These are phyloP conservation scores for Glossophaga mutica DNA, from an alignment of 2,797 vertebrate species.

Conservation along the genomic window DNA sequence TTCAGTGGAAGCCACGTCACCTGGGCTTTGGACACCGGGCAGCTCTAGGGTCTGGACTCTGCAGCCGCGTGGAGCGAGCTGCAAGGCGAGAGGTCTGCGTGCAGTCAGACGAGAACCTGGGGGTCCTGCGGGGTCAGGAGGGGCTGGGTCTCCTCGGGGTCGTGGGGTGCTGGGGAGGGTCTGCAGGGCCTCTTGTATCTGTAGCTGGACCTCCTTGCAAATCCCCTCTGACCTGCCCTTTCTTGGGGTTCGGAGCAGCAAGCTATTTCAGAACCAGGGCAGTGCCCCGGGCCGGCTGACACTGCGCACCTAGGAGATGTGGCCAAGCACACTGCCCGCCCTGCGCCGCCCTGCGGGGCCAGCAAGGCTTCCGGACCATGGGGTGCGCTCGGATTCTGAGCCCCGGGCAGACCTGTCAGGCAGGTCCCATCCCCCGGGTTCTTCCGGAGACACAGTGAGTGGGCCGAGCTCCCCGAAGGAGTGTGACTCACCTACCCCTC, in stretches of 20 bases:
- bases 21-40: neutral
- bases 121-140: neutral
- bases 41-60: neutral
- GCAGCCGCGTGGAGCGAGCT: neutral
- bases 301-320: neutral
- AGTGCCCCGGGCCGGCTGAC: neutral
- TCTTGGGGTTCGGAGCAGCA: neutral
- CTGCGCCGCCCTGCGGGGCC: neutral
- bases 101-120: neutral
- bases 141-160: neutral
- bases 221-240: neutral
- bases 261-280: neutral
- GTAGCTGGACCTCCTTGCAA: neutral
- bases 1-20: neutral
- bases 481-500: rapidly evolving
- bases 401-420: neutral
- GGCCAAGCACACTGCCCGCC: neutral
- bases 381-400: neutral
- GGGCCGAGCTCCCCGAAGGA: neutral
- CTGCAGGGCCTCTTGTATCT: neutral
- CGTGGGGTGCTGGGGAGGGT: neutral
- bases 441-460: neutral
- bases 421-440: neutral
- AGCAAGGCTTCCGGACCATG: neutral
- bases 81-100: neutral